Evolutionary conservation across 2,113 vertebrate species (phyloP).

Genomic region (Camelus bactrianus): DNA sequence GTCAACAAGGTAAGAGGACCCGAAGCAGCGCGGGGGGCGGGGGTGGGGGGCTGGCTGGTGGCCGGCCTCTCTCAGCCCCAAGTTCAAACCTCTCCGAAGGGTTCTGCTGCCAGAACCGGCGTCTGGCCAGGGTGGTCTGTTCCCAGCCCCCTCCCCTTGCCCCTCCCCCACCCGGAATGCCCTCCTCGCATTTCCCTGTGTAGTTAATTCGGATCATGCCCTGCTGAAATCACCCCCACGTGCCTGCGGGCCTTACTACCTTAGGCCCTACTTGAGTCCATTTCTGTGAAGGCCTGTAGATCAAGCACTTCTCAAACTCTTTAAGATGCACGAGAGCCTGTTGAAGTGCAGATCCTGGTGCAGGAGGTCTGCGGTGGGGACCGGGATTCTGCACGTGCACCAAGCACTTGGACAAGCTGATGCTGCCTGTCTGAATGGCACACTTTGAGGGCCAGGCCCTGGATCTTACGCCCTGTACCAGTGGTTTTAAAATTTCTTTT

Average conservation of each 20-base stretch:
- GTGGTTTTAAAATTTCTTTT: neutral
- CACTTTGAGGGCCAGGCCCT: fast-evolving
- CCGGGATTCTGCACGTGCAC: neutral
- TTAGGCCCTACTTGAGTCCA: neutral
- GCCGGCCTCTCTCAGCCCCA: neutral
- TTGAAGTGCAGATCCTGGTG: neutral
- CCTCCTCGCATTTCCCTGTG: neutral
- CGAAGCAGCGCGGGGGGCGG: neutral
- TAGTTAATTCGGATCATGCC: neutral
- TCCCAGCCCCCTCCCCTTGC: neutral
- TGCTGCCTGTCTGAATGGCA: neutral
- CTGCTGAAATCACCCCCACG: neutral
- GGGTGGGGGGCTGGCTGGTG: neutral
- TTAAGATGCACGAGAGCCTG: no score
- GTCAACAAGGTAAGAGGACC: neutral
- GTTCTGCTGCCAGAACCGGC: neutral
- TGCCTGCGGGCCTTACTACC: neutral
- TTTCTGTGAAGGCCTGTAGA: neutral
- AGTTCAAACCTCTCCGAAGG: neutral
- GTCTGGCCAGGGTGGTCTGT: neutral
- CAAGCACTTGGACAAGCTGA: fast-evolving
- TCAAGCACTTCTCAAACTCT: neutral
- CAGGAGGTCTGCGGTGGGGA: neutral
- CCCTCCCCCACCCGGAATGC: neutral
- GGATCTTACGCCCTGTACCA: neutral